Base-by-base conservation (phyloP, 1,140 invertebrate genomes). In the Phocides pigmalion region DNA sequence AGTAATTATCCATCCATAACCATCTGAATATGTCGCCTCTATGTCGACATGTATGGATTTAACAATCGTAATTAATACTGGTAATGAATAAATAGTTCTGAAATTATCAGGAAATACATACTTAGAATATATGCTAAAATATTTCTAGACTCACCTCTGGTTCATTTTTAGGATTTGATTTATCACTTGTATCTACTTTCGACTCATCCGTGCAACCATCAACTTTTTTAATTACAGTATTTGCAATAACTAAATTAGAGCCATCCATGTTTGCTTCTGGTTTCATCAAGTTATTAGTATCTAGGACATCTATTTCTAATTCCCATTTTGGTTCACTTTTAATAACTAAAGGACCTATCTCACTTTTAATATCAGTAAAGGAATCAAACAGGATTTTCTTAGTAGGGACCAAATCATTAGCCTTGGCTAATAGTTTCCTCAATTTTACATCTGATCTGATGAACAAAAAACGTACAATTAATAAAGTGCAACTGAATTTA, bases 331-430 rank as follows among this genome's bases (percentile, higher is more conserved):
- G 88, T 59, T 90, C 88, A 11, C 66, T 14, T 73, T 90, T 90
- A 5, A 90, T 64, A 20, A 68, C 66, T n/a, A 90, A 37, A 28
- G 88, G 85, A 20, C 79, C 84, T 64, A 90, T 90, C 62, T 90
- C 87, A 79, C 84, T 85, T 75, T 90, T 90, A 9, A 90, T 89
- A 28, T 90, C 88, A 64, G 82, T 89, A 37, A 90, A 82, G 14
- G 86, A 84, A 68, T 89, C 84, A 84, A 90, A 90, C 12, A 81
- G 74, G 44, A 90, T 89, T 62, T 90, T 90, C 59, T 90, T 90
- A n/a, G 86, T 89, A 42, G 84, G 77, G 35, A 82, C 59, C 49
- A 70, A 78, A 63, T 65, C 46, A 68, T 67, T 77, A n/a, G 59
- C 62, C 64, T 71, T 81, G 35, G 70, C 68, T 39, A 88, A 46